Evolutionary conservation across 2,797 vertebrate species (phyloP), one percentile per base, ranked within the genome.

Genomic region (Channa striata): DNA sequence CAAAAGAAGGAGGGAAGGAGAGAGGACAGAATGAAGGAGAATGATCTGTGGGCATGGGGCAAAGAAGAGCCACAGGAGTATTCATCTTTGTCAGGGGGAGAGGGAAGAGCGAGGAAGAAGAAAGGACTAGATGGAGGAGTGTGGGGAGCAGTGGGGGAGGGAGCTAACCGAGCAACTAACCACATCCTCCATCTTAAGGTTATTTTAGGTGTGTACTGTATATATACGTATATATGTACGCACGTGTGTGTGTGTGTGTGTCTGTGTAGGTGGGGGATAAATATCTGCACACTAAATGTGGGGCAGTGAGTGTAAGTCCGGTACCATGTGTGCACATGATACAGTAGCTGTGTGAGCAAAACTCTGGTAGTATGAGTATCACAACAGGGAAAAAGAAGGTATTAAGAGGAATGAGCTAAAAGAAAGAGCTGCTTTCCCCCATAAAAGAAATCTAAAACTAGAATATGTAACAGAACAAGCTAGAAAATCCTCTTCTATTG

Each of bases 1-100:
- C 25, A 66, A 74, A 47, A 40, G 64, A 70, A 47, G 21, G 68
- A 59, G 63, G 54, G 74, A 46, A 50, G 34, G 39, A 21, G 20
- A 50, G 60, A 44, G 62, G 58, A 30, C 8, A 16, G 40, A 43
- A 43, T 42, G 63, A 78, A 43, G 78, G 72, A 82, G 87, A 69
- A 83, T 89, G 86, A 86, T 85, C 58, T 82, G 83, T 82, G 78
- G 72, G 86, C 61, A 10, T 70, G 23, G 82, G 72, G 82, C 37
- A 47, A 67, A 59, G 57, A 48, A 64, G 63, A 78, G 70, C 73
- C 82, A 44, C 82, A 54, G 3, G 5, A 72, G 75, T 49, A 92
- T 92, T 83, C 74, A 63, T 91, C 90, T 92, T 83, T 88, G 91
- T 92, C 88, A 85, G 51, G 59, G 40, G 34, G 51, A 73, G 78